Percentiles rank a stretch among this genome's conserved stretches.
phyloP scores from a whole-genome alignment of 92 coral and sea anemone species.

The Epizoanthus scotinus region DNA sequence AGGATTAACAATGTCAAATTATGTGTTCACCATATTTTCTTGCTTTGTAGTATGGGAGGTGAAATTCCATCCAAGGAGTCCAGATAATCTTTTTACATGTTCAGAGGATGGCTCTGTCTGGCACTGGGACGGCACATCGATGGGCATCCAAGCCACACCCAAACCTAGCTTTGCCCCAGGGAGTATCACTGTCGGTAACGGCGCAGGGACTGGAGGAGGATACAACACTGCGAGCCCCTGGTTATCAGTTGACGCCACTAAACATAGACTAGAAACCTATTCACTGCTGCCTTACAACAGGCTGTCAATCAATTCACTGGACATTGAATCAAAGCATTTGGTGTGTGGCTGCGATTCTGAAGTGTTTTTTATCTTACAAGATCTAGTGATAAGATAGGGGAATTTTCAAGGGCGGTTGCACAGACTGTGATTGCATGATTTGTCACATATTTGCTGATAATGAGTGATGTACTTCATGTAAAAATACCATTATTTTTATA shows the following conservation, averaged over 20 bases:
- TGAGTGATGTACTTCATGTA: too few species aligned
- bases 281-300: conserved; percentile 91
- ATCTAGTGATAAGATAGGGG: conserved; percentile 74
- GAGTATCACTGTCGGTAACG: conserved; percentile 41
- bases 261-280: conserved; percentile 94
- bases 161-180: conserved; percentile 48
- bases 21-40: background rate
- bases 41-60: conserved; percentile 90
- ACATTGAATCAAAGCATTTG: conserved; percentile 83
- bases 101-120: conserved; percentile 97
- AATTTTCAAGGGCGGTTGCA: background rate
- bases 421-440: too few species aligned
- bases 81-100: conserved; percentile 95
- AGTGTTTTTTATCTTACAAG: conserved; percentile 88
- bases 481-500: too few species aligned
- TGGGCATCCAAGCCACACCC: conserved; percentile 59
- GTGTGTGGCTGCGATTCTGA: conserved; percentile 97
- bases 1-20: too few species aligned
- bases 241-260: conserved; percentile 97
- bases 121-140: conserved; percentile 99
- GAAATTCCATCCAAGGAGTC: conserved; percentile 85
- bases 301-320: conserved; percentile 91
- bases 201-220: conserved; percentile 61
- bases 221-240: conserved; percentile 77
- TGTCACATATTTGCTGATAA: too few species aligned